Conservation (phyloP, 1,140 invertebrate species). For the Cherax quadricarinatus region DNA sequence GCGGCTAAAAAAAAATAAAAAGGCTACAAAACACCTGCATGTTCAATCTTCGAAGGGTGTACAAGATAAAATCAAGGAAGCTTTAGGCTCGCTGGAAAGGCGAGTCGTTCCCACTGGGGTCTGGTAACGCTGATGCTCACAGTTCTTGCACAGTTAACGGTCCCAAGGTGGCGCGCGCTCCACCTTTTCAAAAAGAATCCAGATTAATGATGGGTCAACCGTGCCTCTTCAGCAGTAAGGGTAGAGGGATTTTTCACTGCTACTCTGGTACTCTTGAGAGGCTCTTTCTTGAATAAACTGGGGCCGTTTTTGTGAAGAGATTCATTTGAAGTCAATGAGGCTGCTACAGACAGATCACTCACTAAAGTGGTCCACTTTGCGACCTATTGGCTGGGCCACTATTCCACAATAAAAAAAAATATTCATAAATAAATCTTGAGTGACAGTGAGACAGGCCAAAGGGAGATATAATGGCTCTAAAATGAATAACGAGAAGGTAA, state of each 20-base stretch:
- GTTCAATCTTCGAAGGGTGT: not conserved
- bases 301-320: slow-evolving; percentile 31
- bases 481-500: too few relatives aligned
- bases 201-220: slow-evolving; percentile 60
- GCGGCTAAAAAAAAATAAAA: not conserved
- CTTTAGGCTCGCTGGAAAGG: not conserved
- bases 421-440: slow-evolving; percentile 8
- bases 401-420: too few relatives aligned
- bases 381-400: not conserved
- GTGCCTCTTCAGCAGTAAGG: slow-evolving; percentile 33
- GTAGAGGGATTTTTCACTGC: slow-evolving; percentile 48
- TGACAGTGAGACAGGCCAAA: too few relatives aligned
- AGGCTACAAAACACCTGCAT: not conserved
- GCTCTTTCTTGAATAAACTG: slow-evolving; percentile 42
- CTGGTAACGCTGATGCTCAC: slow-evolving; percentile 22
- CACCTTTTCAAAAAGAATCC: slow-evolving; percentile 57
- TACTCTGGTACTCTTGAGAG: slow-evolving; percentile 46
- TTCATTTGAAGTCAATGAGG: slow-evolving; percentile 53
- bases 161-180: slow-evolving; percentile 44
- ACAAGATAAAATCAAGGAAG: not conserved
- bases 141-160: slow-evolving; percentile 59
- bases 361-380: not conserved
- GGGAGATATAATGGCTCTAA: too few relatives aligned
- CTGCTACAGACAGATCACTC: slow-evolving; percentile 16
- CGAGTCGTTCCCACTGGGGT: slow-evolving; percentile 31